Conservation (phyloP, 2,113 vertebrate species). For the Pica pica region DNA sequence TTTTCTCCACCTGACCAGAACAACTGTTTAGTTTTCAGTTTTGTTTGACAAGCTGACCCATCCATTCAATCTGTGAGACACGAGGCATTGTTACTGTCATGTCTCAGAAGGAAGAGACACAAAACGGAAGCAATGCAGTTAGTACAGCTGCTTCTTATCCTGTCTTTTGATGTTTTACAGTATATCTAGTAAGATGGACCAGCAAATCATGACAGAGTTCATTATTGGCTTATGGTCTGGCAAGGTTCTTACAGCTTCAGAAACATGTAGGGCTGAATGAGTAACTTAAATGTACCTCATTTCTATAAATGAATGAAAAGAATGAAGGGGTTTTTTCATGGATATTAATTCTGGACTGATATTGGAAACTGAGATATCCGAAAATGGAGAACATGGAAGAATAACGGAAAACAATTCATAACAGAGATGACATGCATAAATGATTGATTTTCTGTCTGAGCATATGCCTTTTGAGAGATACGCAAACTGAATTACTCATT, state of each 20-base stretch:
- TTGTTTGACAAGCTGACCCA: not conserved
- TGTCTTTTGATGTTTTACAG: not conserved
- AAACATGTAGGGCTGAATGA: not conserved
- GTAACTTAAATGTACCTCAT: not conserved
- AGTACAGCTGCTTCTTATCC: not conserved
- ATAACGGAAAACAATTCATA: not conserved
- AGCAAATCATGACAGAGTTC: not conserved
- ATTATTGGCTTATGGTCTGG: not conserved
- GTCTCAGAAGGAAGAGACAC: not conserved
- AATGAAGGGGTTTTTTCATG: not conserved
- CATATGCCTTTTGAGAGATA: not conserved
- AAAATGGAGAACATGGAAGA: not conserved
- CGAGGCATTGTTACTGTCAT: not conserved
- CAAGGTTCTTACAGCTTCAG: not conserved
- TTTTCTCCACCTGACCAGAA: not conserved
- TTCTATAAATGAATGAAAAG: not conserved
- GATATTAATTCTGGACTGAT: not conserved
- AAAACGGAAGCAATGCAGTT: not conserved
- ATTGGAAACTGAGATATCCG: not conserved
- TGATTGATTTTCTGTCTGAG: not conserved
- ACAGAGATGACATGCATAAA: accelerated
- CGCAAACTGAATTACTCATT: not conserved
- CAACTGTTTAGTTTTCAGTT: not conserved
- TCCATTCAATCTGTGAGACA: not conserved
- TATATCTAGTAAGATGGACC: not conserved